These are phyloP conservation scores for Microvelia longipes DNA, from an alignment of 1,140 invertebrate species.

Conservation along the genomic window DNA sequence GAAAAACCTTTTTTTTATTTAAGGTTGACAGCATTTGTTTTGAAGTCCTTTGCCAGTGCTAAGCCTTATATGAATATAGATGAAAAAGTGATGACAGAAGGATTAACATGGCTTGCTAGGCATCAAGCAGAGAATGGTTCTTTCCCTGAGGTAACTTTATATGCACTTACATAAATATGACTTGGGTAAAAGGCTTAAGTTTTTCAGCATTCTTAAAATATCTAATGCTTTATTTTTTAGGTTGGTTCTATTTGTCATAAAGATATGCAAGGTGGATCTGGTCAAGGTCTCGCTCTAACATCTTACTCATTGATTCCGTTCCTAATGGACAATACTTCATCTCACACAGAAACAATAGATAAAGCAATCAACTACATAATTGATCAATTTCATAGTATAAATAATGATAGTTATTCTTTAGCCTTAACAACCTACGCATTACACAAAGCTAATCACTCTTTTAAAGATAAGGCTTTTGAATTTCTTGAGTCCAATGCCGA, in stretches of 20 bases:
- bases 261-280: slow-evolving; percentile 59
- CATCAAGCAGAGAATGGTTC: slow-evolving; percentile 59
- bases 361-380: slow-evolving; percentile 48
- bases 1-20: too few species aligned
- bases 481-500: slow-evolving; percentile 43
- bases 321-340: slow-evolving; percentile 48
- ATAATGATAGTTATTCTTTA: slow-evolving; percentile 61
- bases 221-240: too few species aligned
- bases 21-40: slow-evolving; percentile 86
- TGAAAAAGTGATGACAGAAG: slow-evolving; percentile 47
- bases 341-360: slow-evolving; percentile 47
- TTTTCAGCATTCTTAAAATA: too few species aligned
- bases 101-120: slow-evolving; percentile 61
- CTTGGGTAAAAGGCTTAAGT: too few species aligned
- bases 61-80: slow-evolving; percentile 65
- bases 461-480: slow-evolving; percentile 47
- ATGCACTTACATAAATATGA: too few species aligned
- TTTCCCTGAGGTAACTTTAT: slow-evolving; percentile 14
- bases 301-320: slow-evolving; percentile 71
- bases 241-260: slow-evolving; percentile 55
- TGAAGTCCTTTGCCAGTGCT: slow-evolving; percentile 75
- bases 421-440: slow-evolving; percentile 62
- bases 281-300: slow-evolving; percentile 58
- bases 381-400: slow-evolving; percentile 43
- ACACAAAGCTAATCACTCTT: slow-evolving; percentile 52